Conservation (phyloP, 2,888 invertebrate species). For the Cecidostiba fungosa region DNA sequence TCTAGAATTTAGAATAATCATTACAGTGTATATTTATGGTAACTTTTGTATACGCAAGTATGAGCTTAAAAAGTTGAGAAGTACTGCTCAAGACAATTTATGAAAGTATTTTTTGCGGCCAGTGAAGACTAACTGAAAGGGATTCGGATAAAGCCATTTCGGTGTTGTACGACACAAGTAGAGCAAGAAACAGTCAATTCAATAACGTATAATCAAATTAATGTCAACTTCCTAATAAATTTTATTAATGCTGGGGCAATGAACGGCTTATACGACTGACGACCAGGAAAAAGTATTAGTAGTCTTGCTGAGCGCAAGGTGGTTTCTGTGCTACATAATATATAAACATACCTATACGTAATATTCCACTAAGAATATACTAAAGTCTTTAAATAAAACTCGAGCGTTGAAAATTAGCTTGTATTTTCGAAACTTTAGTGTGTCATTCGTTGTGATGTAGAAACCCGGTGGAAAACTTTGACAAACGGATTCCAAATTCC, state of each 20-base stretch:
- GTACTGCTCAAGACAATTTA: not conserved
- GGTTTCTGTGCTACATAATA: constrained; percentile 20
- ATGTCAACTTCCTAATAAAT: constrained; percentile 59
- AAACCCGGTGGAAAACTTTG: not conserved
- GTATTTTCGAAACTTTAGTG: not conserved
- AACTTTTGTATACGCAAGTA: too few species aligned
- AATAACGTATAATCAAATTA: constrained; percentile 62
- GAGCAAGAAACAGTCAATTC: constrained; percentile 58
- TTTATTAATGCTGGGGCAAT: constrained; percentile 49
- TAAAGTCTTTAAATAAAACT: not conserved
- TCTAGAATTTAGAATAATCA: too few species aligned
- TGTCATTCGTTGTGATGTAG: not conserved
- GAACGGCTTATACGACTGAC: constrained; percentile 52
- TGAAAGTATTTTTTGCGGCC: constrained; percentile 40
- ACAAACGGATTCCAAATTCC: not conserved
- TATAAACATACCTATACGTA: not conserved
- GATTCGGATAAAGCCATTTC: constrained; percentile 58
- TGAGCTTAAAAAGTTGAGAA: not conserved
- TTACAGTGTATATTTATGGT: too few species aligned
- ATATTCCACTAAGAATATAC: not conserved
- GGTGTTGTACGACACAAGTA: constrained; percentile 50
- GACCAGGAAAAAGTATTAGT: constrained; percentile 15
- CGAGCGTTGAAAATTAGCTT: not conserved
- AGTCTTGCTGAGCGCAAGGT: constrained; percentile 28
- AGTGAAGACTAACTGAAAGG: constrained; percentile 41